These are phyloP conservation scores for Smittia sp. DNA, from an alignment of 2,888 invertebrate species.

Conservation along the genomic window DNA sequence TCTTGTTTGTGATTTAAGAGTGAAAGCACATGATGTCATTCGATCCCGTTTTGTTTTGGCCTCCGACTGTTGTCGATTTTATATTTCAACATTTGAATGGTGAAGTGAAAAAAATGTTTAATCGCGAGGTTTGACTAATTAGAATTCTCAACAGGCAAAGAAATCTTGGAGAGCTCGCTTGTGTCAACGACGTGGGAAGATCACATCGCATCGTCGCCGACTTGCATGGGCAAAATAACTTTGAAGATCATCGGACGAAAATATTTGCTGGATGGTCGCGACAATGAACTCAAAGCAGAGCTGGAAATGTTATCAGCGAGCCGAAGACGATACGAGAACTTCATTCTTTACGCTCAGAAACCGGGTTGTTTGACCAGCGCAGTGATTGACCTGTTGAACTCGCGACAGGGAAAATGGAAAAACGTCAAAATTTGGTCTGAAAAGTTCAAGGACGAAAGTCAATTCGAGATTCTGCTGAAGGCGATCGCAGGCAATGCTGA, in stretches of 20 bases:
- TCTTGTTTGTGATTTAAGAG: no score
- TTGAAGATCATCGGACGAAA: constrained; percentile 1
- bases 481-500: background rate
- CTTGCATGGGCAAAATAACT: background rate
- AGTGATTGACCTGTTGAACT: background rate
- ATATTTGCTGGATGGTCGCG: background rate
- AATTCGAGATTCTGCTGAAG: background rate
- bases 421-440: background rate
- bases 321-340: background rate
- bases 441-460: background rate
- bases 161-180: background rate
- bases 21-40: no score
- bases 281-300: background rate
- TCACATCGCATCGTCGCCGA: background rate
- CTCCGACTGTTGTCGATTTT: background rate
- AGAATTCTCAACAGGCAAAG: background rate
- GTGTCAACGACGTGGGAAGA: background rate
- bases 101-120: no score
- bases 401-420: constrained; percentile 7
- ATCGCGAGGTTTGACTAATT: background rate
- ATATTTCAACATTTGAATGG: constrained; percentile 10
- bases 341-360: background rate
- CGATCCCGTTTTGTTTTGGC: no score
- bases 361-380: background rate
- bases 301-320: background rate